Base-by-base conservation (phyloP, 2,113 vertebrate genomes). In the Xiphophorus maculatus region DNA sequence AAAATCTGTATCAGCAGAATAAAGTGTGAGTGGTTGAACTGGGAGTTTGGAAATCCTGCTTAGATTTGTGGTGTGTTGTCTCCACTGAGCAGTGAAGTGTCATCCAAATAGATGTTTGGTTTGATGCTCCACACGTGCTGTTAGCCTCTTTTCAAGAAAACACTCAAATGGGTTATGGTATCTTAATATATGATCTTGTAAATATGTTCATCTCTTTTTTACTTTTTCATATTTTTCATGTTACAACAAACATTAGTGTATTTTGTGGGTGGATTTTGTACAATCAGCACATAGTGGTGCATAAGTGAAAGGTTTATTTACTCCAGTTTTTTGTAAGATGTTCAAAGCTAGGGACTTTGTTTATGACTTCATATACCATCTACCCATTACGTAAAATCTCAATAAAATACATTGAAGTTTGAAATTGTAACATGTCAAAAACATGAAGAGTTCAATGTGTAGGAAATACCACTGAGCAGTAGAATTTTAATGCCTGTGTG, bases 1-100 rank as follows among this genome's bases (percentile, higher is more conserved):
- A 79, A 22, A 42, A 54, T 40, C 37, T 35, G 28, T 61, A 67
- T 63, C 83, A 81, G 83, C 83, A 69, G 69, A 66, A 60, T 63
- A 42, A 30, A 37, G 17, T 68, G 37, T 12, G 51, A 80, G 60
- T 27, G 44, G 73, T 66, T 82, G 64, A 74, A 70, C 42, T 29
- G 68, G 71, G 48, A 77, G 17, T 66, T 11, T 40, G 29, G 14
- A 58, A 27, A 8, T 44, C 35, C 44, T 88, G 77, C 66, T 82
- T 64, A 72, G 48, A 76, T 71, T 51, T 73, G 71, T 61, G 54
- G 14, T 28, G 60, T 14, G 30, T 37, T 33, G 65, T 75, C 63
- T 28, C 28, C 48, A 71, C 44, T 65, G 71, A 82, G 68, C 58
- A 72, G 72, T 69, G 63, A 37, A 11, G 22, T 54, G 44, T 60